phyloP scores from a whole-genome alignment of 2,888 invertebrate species.

The Callyntrura sp. region DNA sequence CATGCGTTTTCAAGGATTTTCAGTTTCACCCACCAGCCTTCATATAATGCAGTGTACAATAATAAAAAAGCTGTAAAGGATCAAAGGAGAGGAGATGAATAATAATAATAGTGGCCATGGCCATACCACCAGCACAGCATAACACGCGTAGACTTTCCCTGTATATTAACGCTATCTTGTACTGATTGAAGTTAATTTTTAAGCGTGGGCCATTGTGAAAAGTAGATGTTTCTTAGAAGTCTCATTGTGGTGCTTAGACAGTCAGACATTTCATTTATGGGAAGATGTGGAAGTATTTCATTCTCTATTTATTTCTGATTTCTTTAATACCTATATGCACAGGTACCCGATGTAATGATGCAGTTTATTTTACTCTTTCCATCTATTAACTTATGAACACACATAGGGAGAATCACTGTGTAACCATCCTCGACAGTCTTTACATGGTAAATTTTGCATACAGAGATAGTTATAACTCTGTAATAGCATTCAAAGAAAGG shows the following conservation, averaged over 20 bases:
- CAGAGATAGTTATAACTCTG: background rate
- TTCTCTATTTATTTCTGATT: constrained; percentile 27
- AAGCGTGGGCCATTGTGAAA: constrained; percentile 5
- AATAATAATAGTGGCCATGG: background rate
- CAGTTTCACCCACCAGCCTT: background rate
- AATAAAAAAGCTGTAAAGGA: background rate
- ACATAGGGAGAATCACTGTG: background rate
- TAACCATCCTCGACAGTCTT: background rate
- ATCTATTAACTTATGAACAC: background rate
- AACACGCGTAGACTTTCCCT: background rate
- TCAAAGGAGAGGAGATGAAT: background rate
- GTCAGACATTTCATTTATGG: background rate
- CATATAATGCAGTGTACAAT: background rate
- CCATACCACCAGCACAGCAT: background rate
- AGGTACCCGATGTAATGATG: constrained; percentile 29
- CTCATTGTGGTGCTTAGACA: background rate
- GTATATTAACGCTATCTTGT: background rate
- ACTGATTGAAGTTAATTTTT: background rate
- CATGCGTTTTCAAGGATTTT: constrained; percentile 43
- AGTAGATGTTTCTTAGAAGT: constrained; percentile 14
- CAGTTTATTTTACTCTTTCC: background rate
- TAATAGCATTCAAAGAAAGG: background rate
- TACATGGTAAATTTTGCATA: background rate
- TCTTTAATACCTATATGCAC: constrained; percentile 1
- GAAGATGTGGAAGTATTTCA: constrained; percentile 6